These are phyloP conservation scores for Microplitis demolitor DNA, from an alignment of 1,140 invertebrate species.

Conservation along the genomic window DNA sequence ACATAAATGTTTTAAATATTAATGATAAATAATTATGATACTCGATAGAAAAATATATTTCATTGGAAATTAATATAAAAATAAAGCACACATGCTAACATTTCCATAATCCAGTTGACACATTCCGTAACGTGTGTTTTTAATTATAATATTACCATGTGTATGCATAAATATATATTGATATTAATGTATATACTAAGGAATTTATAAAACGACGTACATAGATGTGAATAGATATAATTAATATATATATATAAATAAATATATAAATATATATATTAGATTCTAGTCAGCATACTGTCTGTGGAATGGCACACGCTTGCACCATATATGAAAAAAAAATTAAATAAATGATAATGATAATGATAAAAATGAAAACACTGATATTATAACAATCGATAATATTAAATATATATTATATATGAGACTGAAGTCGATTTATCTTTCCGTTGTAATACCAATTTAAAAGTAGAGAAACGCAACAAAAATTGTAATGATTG, in stretches of 20 bases:
- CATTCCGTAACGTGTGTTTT: too few relatives aligned
- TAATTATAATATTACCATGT: too few relatives aligned
- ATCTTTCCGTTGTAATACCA: too few relatives aligned
- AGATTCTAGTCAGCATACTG: conserved; percentile 53
- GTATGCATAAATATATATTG: too few relatives aligned
- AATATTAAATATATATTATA: neutral
- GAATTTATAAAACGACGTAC: conserved; percentile 31
- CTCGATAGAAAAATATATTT: too few relatives aligned
- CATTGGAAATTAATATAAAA: too few relatives aligned
- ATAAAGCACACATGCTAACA: too few relatives aligned
- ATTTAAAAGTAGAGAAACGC: neutral
- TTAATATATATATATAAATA: neutral
- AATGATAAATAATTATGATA: too few relatives aligned
- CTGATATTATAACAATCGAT: neutral
- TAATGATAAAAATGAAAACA: conserved; percentile 15
- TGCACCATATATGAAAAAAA: neutral
- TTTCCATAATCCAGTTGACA: too few relatives aligned
- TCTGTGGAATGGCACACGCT: conserved; percentile 42
- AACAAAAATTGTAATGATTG: neutral
- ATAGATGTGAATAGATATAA: conserved; percentile 43
- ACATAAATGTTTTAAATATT: too few relatives aligned
- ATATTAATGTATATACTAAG: conserved; percentile 33
- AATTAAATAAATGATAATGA: too few relatives aligned
- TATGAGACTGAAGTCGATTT: too few relatives aligned
- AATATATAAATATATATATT: conserved; percentile 31